These are phyloP conservation scores for Drosophila mettleri DNA, from an alignment of 2,888 invertebrate genomes.

Conservation along the genomic window DNA sequence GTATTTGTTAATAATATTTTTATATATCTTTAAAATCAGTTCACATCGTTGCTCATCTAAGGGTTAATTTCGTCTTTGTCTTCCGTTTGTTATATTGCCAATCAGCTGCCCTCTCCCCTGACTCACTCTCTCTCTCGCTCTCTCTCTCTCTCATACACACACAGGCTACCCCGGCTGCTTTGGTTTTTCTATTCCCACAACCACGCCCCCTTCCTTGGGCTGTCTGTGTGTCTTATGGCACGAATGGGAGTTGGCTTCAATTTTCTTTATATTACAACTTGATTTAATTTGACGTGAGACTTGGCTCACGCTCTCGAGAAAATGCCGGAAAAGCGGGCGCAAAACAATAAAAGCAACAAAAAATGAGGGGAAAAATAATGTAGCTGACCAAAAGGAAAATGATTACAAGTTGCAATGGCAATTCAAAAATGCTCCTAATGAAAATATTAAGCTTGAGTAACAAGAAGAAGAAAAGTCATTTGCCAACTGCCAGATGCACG, in stretches of 20 bases:
- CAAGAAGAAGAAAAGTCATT: conserved; percentile 67
- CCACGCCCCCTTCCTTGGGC: conserved; percentile 24
- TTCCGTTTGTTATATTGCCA: conserved; percentile 65
- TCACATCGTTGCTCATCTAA: background rate
- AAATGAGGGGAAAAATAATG: conserved; percentile 7
- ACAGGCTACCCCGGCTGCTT: conserved; percentile 1
- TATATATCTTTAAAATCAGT: background rate
- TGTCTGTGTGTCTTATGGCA: conserved; percentile 75
- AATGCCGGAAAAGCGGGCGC: conserved; percentile 15
- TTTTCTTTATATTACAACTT: conserved; percentile 84
- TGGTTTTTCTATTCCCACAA: too few relatives aligned
- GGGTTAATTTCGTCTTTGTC: conserved; percentile 36
- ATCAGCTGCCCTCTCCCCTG: conserved; percentile 51
- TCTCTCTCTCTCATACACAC: conserved; percentile 7
- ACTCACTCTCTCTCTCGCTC: background rate
- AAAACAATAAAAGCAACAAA: conserved; percentile 1
- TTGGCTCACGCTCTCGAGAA: conserved; percentile 62
- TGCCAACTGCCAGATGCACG: conserved; percentile 66
- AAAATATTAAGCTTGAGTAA: conserved; percentile 53
- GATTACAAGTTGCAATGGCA: conserved; percentile 49
- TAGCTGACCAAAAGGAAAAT: conserved; percentile 40
- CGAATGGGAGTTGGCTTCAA: conserved; percentile 82
- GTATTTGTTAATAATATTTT: background rate
- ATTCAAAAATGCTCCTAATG: conserved; percentile 56
- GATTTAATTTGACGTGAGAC: conserved; percentile 85